Evolutionary conservation across 2,888 invertebrate genomes (phyloP).

Genomic region (Cryptophagus acutangulus): DNA sequence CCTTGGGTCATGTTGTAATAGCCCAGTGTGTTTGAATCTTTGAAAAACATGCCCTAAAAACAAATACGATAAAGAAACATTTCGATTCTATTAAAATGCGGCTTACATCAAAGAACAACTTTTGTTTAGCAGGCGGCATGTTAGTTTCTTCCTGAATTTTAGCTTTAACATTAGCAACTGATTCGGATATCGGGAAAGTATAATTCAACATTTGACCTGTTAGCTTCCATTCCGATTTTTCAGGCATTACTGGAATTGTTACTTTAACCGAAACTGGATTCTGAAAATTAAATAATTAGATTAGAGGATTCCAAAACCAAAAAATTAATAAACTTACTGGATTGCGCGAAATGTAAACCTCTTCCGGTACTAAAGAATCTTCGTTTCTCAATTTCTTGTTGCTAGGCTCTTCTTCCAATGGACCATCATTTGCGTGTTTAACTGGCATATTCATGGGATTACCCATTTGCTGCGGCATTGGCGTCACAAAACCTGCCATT

Average conservation of each 20-base stretch:
- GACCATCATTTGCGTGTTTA: slow-evolving; percentile 50
- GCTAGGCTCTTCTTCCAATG: slow-evolving; percentile 75
- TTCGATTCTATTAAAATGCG: too few relatives aligned
- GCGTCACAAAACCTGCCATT: slow-evolving; percentile 48
- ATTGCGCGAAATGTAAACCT: slow-evolving; percentile 67
- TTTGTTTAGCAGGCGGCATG: slow-evolving; percentile 96
- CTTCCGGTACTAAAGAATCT: slow-evolving; percentile 88
- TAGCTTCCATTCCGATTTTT: slow-evolving; percentile 93
- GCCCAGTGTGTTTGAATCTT: slow-evolving; percentile 90
- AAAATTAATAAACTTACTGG: slow-evolving; percentile 47
- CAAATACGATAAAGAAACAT: slow-evolving; percentile 3
- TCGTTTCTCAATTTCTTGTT: slow-evolving; percentile 87
- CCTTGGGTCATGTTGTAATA: slow-evolving; percentile 92
- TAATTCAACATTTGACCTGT: slow-evolving; percentile 83
- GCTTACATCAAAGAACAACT: slow-evolving; percentile 84
- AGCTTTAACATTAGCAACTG: slow-evolving; percentile 81
- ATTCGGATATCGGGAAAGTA: slow-evolving; percentile 69
- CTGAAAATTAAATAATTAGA: slow-evolving; percentile 42
- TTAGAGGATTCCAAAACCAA: neutral
- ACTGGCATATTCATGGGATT: slow-evolving; percentile 45
- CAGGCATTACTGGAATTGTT: slow-evolving; percentile 74
- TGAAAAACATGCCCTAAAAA: slow-evolving; percentile 91
- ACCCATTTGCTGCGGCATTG: slow-evolving; percentile 41
- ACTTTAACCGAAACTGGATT: slow-evolving; percentile 78
- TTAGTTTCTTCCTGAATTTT: slow-evolving; percentile 80